A percentile compares a stretch with the other conserved stretches of the same genome.
phyloP scores from a whole-genome alignment of 2,888 invertebrate genomes.

The Ophonus ardosiacus region DNA sequence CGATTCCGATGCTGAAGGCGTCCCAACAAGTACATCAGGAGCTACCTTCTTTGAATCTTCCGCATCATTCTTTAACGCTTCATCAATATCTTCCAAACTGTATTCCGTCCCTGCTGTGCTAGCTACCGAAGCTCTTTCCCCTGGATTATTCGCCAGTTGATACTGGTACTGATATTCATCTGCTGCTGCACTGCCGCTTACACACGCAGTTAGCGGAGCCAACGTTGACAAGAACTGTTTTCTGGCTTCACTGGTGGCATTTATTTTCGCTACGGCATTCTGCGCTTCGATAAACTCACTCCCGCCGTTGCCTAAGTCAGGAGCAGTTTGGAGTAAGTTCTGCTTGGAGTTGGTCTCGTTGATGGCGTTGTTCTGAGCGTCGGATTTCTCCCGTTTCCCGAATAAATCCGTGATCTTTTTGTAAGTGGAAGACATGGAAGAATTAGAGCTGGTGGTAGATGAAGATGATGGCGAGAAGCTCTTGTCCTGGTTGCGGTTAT shows the following conservation, averaged over 20 bases:
- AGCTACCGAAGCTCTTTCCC: slow-evolving; percentile 80
- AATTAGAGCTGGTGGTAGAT: slow-evolving; percentile 78
- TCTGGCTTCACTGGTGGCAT: slow-evolving; percentile 79
- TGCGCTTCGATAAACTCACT: slow-evolving; percentile 70
- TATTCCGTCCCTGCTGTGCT: slow-evolving; percentile 83
- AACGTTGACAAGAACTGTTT: slow-evolving; percentile 88
- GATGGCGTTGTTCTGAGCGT: slow-evolving; percentile 70
- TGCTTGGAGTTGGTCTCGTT: slow-evolving; percentile 65
- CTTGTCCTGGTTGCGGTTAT: slow-evolving; percentile 76
- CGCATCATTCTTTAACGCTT: slow-evolving; percentile 78
- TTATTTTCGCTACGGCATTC: slow-evolving; percentile 74
- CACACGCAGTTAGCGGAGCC: slow-evolving; percentile 88
- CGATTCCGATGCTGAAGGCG: slow-evolving; percentile 77
- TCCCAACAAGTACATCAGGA: slow-evolving; percentile 89
- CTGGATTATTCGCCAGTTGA: slow-evolving; percentile 75
- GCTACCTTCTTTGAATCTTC: slow-evolving; percentile 79
- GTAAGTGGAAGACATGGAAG: slow-evolving; percentile 82
- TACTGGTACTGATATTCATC: slow-evolving; percentile 80
- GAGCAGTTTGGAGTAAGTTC: slow-evolving; percentile 75
- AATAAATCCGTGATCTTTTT: slow-evolving; percentile 81
- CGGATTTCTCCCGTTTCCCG: slow-evolving; percentile 74
- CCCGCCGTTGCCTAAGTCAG: slow-evolving; percentile 74
- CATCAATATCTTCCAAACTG: slow-evolving; percentile 82
- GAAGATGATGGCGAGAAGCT: slow-evolving; percentile 80
- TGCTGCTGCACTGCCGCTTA: slow-evolving; percentile 77